Evolutionary conservation across 2,113 vertebrate genomes (phyloP), one percentile per base, ranked within the genome.

Genomic region (Eolophus roseicapilla): DNA sequence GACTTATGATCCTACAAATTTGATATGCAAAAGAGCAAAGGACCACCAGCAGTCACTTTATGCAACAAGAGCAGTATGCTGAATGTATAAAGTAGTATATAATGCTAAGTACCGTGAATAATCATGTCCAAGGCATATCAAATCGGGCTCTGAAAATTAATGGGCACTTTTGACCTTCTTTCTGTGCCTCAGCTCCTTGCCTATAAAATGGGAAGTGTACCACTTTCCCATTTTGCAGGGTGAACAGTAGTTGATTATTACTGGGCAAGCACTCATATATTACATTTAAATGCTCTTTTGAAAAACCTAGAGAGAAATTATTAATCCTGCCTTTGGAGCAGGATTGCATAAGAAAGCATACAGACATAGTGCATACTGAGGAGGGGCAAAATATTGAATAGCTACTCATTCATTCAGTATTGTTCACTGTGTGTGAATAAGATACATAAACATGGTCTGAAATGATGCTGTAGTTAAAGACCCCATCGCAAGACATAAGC

Each of bases 111-210:
- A 62, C 94, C 63, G 2, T 37, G 87, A 82, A 87, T 87, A 96
- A 96, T 90, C 52, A 11, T 13, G 63, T 12, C 82, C 53, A 24
- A 85, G 84, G 91, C 87, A 49, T 74, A 76, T 39, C 53, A 10
- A 90, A 94, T 91, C 0, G 0, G 44, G 17, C 57, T 91, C 70
- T 87, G 52, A 70, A 85, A 96, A 92, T 89, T 87, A 79, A 76
- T 63, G 70, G 86, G 81, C 70, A 93, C 90, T 94, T 97, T 63
- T 91, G 93, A 89, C 82, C 84, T 89, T 62, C 8, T 62, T 88
- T 88, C 69, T 86, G 43, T 93, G 86, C 44, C 91, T 92, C 28
- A 35, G 76, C 76, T 86, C 37, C 63, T 88, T 49, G 31, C n/a
- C 49, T 43, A 7, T 57, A 28, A 91, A 85, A 79, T n/a, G 73